Base-by-base conservation (phyloP, 2,888 invertebrate genomes). In the Amaurobius ferox region DNA sequence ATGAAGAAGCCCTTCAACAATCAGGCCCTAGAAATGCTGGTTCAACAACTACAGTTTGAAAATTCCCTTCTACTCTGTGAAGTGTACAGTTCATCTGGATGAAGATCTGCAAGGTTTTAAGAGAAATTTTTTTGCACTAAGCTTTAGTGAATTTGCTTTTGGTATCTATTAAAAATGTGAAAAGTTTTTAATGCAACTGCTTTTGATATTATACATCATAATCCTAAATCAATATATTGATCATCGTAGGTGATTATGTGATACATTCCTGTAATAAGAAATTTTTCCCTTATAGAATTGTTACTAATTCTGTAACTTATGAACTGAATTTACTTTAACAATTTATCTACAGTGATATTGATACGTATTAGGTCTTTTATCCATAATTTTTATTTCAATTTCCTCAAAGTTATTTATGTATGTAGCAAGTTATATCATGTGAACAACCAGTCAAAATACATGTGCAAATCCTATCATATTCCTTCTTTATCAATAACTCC, bases 1-100 rank as follows among this genome's bases (percentile, higher is more conserved):
- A 85, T 26, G 85, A 85, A 85, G 85, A 85, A 78, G 85, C 85
- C 72, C 85, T 85, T 55, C 64, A 85, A 66, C 85, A 85, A 40
- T 77, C 85, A 44, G 77, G 78, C 26, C 67, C 55, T 66, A 66
- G 77, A 40, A 78, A 85, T 40, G 70, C 85, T 55, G 85, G 85
- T 72, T 85, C 85, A 40, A 85, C 85, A 64, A 85, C 85, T 39
- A 85, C 85, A 26, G 85, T 85, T 30, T 85, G 72, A 85, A 81
- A 30, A 28, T 40, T 32, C 35, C 35, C 44, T 68, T 68, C 39
- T 67, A 74, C 39, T 61, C 39, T 29, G 6, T 30, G 19, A 61
- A 68, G 29, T 76, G 76, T 39, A 71, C 83, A 76, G 35, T 28
- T 28, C 23, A 55, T 55, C 55, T 55, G 19, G 35, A 35, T 35